phyloP scores from a whole-genome alignment of 2,113 vertebrate species.

The Candoia aspera region DNA sequence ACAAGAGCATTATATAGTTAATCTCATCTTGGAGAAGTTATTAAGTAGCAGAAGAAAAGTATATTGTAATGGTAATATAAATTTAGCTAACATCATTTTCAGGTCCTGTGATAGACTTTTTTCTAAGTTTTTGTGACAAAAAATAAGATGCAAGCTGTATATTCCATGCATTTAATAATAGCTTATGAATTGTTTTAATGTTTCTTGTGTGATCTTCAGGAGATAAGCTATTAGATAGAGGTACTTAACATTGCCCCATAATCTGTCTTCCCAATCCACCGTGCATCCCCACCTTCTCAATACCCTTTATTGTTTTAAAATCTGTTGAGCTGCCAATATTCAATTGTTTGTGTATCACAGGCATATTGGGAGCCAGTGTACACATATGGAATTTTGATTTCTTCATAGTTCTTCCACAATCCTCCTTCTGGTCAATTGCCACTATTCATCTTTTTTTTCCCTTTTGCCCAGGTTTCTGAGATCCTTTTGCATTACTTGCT shows the following conservation, averaged over 20 bases:
- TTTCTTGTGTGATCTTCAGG: neutral
- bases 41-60: constrained; percentile 18
- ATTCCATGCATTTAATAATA: neutral
- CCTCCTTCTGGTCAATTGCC: neutral
- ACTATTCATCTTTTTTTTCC: neutral
- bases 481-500: neutral
- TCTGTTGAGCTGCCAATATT: neutral
- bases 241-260: neutral
- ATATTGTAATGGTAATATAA: neutral
- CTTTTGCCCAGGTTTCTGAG: neutral
- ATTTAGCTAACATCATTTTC: constrained; percentile 18
- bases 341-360: neutral
- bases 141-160: neutral
- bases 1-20: constrained; percentile 12
- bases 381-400: neutral
- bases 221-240: neutral
- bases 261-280: neutral
- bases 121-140: neutral
- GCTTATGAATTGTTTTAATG: too few species aligned
- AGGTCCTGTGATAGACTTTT: neutral
- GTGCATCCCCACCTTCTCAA: neutral
- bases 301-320: neutral
- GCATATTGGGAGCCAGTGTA: neutral
- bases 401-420: neutral
- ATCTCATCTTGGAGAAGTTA: constrained; percentile 12